A percentile compares a stretch with the other conserved stretches of the same genome.
phyloP scores from a whole-genome alignment of 2,113 vertebrate species.

The Aptenodytes patagonicus region DNA sequence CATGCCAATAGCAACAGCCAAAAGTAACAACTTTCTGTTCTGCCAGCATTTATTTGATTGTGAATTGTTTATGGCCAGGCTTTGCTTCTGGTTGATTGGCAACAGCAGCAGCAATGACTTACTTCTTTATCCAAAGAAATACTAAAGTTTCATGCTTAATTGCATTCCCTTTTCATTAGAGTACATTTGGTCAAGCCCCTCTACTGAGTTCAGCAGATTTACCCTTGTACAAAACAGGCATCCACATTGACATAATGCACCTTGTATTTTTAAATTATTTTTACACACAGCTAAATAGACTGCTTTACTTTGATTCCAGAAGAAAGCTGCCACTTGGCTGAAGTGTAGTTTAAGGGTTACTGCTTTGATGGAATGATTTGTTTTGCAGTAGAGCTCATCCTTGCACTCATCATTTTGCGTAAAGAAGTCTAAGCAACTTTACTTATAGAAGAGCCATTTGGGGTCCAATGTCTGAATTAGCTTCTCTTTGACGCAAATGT shows the following conservation, averaged over 20 bases:
- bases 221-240: background rate
- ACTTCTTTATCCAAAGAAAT: background rate
- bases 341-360: background rate
- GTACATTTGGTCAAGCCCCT: background rate
- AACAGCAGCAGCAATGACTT: background rate
- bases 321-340: background rate
- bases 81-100: background rate
- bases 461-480: background rate
- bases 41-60: background rate
- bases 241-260: background rate
- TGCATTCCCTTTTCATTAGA: background rate
- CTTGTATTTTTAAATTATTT: background rate
- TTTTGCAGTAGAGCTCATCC: background rate
- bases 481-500: background rate
- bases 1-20: background rate
- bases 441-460: background rate
- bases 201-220: background rate
- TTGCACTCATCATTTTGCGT: background rate
- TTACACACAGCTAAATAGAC: background rate
- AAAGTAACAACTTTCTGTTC: background rate
- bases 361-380: background rate
- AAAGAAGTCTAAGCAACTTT: background rate
- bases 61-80: background rate
- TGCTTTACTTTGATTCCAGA: background rate
- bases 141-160: background rate